Conservation (phyloP, 2,888 invertebrate species). For the Eupsilia transversa region DNA sequence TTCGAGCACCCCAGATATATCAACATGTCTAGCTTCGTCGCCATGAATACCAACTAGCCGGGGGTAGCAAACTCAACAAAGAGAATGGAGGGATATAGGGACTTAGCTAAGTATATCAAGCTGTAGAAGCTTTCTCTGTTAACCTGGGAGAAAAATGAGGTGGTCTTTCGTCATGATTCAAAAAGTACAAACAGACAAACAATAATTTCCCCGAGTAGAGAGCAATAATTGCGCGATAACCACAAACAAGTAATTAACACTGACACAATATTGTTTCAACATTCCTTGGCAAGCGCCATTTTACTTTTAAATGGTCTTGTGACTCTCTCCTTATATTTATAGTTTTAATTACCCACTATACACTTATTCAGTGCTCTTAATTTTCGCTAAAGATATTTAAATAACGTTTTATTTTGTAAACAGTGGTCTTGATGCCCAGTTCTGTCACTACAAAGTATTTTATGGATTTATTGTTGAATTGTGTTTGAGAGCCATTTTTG, state of each 20-base stretch:
- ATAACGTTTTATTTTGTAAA: slow-evolving; percentile 44
- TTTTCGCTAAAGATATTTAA: slow-evolving; percentile 52
- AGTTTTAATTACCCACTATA: slow-evolving; percentile 61
- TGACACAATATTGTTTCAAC: slow-evolving; percentile 61
- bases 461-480: slow-evolving; percentile 33
- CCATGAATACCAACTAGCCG: too few relatives aligned
- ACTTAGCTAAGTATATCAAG: too few relatives aligned
- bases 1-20: too few relatives aligned
- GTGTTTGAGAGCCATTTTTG: slow-evolving; percentile 10
- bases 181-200: slow-evolving; percentile 15
- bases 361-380: slow-evolving; percentile 38
- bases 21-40: too few relatives aligned
- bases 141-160: too few relatives aligned
- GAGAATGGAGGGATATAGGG: too few relatives aligned
- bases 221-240: slow-evolving; percentile 48
- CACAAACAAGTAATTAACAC: slow-evolving; percentile 62
- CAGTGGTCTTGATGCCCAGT: slow-evolving; percentile 21
- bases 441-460: slow-evolving; percentile 57
- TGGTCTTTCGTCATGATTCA: neutral
- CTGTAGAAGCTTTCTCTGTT: too few relatives aligned
- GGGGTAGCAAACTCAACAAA: too few relatives aligned
- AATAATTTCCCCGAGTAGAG: neutral
- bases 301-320: slow-evolving; percentile 60
- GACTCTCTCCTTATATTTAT: slow-evolving; percentile 55
- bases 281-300: slow-evolving; percentile 64